Evolutionary conservation across 2,888 invertebrate genomes (phyloP), one percentile per base, ranked within the genome.

Genomic region (Bellardia bayeri): DNA sequence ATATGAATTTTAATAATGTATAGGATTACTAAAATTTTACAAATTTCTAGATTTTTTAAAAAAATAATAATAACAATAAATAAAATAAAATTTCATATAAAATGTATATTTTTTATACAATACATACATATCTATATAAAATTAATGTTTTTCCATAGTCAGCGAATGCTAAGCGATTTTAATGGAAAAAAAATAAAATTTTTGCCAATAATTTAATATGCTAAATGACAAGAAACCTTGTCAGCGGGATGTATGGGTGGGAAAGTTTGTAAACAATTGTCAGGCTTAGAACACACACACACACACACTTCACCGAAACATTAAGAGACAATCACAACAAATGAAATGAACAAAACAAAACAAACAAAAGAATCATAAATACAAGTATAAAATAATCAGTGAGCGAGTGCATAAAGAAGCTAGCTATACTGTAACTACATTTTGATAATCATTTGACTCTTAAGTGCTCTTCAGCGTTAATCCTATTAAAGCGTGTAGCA

Each of bases 381-480:
- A 54, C 13, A 30, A 9, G 63, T 5, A 37, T 63, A 2, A 63
- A 33, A n/a, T 5, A 37, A 37, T 14, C 3, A 63, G n/a, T 37
- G 13, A 63, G 8, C n/a, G 33, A 14, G 14, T 58, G 58, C 37
- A 61, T 30, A 8, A 61, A 33, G 8, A 37, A 68, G 69, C 23
- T 56, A 16, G 68, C 72, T 54, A 82, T 72, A 66, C 23, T 63
- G 51, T 45, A 90, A 90, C 90, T 87, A 87, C 86, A 87, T 74
- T 85, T 87, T 89, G 90, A 89, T 90, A 89, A 91, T 91, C 90
- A 91, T 91, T 90, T 91, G 91, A 91, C 91, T 91, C 92, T 90
- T 92, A 92, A 92, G 92, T 92, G 92, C 92, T 92, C 92, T 92
- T 91, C 91, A 91, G 92, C 90, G 90, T 71, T 92, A 92, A 92